Conservation (phyloP, 2,888 invertebrate species). For the Athrips mouffetella region DNA sequence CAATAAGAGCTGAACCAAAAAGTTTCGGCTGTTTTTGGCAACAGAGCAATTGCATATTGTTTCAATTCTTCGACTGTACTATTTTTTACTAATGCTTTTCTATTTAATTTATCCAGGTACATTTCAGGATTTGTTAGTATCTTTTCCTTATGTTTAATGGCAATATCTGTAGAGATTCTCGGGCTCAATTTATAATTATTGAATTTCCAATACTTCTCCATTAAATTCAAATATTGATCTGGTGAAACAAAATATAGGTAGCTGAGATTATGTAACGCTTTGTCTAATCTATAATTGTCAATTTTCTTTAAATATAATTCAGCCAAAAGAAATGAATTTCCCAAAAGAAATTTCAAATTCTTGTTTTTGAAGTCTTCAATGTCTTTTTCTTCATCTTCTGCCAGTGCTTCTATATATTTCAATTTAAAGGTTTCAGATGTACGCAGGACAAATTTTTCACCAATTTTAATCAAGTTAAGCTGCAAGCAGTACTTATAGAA, state of each 20-base stretch:
- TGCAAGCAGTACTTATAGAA: constrained; percentile 48
- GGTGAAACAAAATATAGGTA: constrained; percentile 32
- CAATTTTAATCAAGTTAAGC: constrained; percentile 31
- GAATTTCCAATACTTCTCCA: constrained; percentile 29
- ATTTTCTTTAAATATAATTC: constrained; percentile 25
- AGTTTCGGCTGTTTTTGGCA: constrained; percentile 22
- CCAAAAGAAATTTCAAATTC: constrained; percentile 34
- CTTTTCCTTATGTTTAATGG: constrained; percentile 43
- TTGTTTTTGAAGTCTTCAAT: background rate
- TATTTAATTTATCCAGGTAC: constrained; percentile 38
- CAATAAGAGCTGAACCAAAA: constrained; percentile 32
- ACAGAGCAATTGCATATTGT: constrained; percentile 22
- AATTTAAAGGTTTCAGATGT: constrained; percentile 33
- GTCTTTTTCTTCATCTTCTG: constrained; percentile 8
- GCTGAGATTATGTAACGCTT: constrained; percentile 13
- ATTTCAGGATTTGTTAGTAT: constrained; percentile 38
- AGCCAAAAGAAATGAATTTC: constrained; percentile 39
- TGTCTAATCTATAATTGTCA: background rate
- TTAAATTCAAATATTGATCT: constrained; percentile 32
- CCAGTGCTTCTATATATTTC: constrained; percentile 28
- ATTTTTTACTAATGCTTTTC: constrained; percentile 32
- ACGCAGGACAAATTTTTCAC: constrained; percentile 44
- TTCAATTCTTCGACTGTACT: constrained; percentile 40
- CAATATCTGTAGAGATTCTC: constrained; percentile 36
- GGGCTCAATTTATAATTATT: constrained; percentile 26